Percentiles rank a stretch among this genome's conserved stretches.
phyloP scores from a whole-genome alignment of 1,140 invertebrate species.

The Akabosia matsudoensis region DNA sequence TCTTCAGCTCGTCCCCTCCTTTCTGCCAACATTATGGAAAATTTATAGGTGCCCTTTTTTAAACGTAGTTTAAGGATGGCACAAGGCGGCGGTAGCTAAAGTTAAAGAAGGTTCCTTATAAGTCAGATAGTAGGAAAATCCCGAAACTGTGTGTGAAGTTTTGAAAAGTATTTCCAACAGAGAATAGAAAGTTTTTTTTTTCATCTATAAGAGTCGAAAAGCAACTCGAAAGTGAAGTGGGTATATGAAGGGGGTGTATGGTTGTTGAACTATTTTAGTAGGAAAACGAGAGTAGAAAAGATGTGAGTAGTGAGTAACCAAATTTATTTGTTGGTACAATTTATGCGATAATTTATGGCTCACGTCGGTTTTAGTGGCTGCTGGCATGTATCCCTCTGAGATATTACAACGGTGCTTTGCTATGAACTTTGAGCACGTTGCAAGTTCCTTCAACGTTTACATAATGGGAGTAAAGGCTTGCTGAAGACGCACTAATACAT shows the following conservation, averaged over 20 bases:
- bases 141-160: neutral
- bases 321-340: constrained; percentile 38
- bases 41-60: constrained; percentile 11
- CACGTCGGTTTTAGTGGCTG: constrained; percentile 24
- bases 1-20: neutral
- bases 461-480: too few species aligned
- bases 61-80: neutral
- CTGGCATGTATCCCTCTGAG: constrained; percentile 19
- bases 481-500: neutral
- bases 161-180: neutral
- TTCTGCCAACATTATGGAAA: constrained; percentile 22
- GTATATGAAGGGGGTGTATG: neutral
- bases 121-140: neutral
- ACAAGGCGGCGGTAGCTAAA: neutral
- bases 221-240: neutral
- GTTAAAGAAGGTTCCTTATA: neutral
- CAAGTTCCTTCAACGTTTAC: too few species aligned
- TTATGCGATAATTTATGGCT: constrained; percentile 40
- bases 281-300: neutral
- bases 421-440: too few species aligned
- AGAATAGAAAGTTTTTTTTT: neutral
- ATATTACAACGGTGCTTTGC: neutral
- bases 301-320: constrained; percentile 33
- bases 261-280: neutral
- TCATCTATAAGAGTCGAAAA: neutral